Conservation (phyloP, 2,797 vertebrate species). For the Centropyge bicolor region DNA sequence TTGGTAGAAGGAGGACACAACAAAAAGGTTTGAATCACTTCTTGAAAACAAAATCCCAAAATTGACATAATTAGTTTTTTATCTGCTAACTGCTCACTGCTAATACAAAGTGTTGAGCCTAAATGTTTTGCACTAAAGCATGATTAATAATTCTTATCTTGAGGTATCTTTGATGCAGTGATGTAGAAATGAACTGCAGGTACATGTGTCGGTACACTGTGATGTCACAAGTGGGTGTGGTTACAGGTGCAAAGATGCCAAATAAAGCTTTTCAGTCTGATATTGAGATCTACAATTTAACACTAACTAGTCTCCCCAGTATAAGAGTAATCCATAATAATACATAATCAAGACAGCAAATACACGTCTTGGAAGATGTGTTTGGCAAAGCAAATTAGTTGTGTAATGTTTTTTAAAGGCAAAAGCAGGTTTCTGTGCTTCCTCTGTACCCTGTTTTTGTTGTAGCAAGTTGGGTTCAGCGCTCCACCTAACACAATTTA, state of each 20-base stretch:
- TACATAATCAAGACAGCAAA: not conserved
- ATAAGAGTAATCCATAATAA: not conserved
- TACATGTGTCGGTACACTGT: not conserved
- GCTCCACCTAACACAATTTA: conserved; percentile 16
- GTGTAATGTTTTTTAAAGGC: not conserved
- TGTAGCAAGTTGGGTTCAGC: not conserved
- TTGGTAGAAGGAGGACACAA: too few relatives aligned
- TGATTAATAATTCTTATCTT: not conserved
- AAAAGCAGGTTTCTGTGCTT: not conserved
- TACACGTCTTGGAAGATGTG: not conserved
- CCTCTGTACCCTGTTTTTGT: conserved; percentile 10
- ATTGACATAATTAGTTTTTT: not conserved
- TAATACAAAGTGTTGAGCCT: too few relatives aligned
- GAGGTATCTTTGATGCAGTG: not conserved
- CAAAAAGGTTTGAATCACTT: too few relatives aligned
- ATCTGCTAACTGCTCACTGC: too few relatives aligned
- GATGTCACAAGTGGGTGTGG: not conserved
- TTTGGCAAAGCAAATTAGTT: not conserved
- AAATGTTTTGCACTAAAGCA: too few relatives aligned
- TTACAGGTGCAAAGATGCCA: not conserved
- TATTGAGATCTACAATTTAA: not conserved
- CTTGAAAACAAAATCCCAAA: not conserved
- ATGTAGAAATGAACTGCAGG: not conserved
- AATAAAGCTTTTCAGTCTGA: not conserved
- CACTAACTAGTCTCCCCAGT: not conserved